Conservation (phyloP, 2,888 invertebrate species). For the Myathropa florea region DNA sequence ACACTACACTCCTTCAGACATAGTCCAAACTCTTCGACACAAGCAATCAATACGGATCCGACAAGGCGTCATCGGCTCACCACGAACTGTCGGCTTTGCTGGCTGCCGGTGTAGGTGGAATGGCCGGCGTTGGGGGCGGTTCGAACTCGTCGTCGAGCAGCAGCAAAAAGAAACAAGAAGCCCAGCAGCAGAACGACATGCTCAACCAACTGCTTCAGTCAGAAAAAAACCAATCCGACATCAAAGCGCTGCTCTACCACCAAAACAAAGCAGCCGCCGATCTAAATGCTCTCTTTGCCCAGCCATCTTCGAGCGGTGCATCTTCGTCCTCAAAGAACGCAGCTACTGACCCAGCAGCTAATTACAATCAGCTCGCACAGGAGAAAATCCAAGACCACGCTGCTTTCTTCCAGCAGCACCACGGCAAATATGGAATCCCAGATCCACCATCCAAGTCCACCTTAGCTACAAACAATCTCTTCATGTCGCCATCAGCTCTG, state of each 20-base stretch:
- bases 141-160: slow-evolving; percentile 47
- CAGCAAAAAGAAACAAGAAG: slow-evolving; percentile 65
- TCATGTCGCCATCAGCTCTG: slow-evolving; percentile 86
- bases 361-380: slow-evolving; percentile 79
- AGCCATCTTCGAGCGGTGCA: slow-evolving; percentile 74
- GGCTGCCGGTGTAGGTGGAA: slow-evolving; percentile 74
- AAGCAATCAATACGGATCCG: slow-evolving; percentile 76
- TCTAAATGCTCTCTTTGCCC: slow-evolving; percentile 78
- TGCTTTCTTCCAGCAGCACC: slow-evolving; percentile 81
- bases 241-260: slow-evolving; percentile 78
- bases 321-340: slow-evolving; percentile 72
- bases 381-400: slow-evolving; percentile 82
- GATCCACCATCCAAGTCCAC: slow-evolving; percentile 90
- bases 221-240: slow-evolving; percentile 78
- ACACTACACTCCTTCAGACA: slow-evolving; percentile 78
- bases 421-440: slow-evolving; percentile 82
- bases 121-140: slow-evolving; percentile 53
- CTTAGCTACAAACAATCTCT: slow-evolving; percentile 89
- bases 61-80: slow-evolving; percentile 73
- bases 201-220: slow-evolving; percentile 78
- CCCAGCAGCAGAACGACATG: slow-evolving; percentile 77
- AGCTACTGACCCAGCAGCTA: slow-evolving; percentile 76
- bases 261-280: slow-evolving; percentile 79
- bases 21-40: slow-evolving; percentile 80
- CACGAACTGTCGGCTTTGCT: slow-evolving; percentile 78